These are phyloP conservation scores for Liparis tanakae DNA, from an alignment of 2,797 vertebrate species.

Conservation along the genomic window DNA sequence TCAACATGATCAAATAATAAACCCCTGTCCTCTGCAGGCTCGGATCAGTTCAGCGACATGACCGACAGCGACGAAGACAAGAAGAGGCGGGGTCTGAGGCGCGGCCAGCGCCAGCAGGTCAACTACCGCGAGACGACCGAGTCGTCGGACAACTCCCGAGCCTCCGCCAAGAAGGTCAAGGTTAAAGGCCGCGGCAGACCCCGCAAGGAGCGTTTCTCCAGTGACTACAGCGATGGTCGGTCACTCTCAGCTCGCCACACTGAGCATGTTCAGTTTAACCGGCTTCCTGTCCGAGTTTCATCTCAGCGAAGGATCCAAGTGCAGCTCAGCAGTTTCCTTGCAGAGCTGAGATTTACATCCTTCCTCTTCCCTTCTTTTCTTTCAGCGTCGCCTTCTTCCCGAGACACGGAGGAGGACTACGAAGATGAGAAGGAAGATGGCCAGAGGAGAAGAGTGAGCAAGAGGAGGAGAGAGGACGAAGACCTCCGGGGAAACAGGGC, in stretches of 20 bases:
- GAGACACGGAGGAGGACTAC: constrained; percentile 83
- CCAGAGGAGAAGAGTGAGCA: constrained; percentile 65
- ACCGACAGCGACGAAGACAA: constrained; percentile 90
- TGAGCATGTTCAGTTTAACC: not conserved
- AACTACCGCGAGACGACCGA: constrained; percentile 98
- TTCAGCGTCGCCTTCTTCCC: constrained; percentile 67
- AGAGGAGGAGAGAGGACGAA: constrained; percentile 57
- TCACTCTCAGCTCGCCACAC: constrained; percentile 3
- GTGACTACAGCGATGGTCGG: constrained; percentile 93
- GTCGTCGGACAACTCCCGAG: constrained; percentile 88
- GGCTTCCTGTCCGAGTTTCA: not conserved
- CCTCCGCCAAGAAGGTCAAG: constrained; percentile 75
- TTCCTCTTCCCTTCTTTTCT: not conserved
- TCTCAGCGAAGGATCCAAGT: not conserved
- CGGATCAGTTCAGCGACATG: constrained; percentile 90
- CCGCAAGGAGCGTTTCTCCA: constrained; percentile 88
- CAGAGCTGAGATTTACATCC: not conserved
- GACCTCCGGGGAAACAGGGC: constrained; percentile 31
- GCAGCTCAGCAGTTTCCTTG: not conserved
- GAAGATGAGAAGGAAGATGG: constrained; percentile 80
- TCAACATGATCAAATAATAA: not conserved
- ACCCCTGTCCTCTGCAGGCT: constrained; percentile 78
- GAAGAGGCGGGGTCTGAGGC: constrained; percentile 89
- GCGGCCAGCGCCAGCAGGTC: constrained; percentile 93
- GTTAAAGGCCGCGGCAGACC: constrained; percentile 79